Conservation (phyloP, 2,113 vertebrate species). For the Strix uralensis region DNA sequence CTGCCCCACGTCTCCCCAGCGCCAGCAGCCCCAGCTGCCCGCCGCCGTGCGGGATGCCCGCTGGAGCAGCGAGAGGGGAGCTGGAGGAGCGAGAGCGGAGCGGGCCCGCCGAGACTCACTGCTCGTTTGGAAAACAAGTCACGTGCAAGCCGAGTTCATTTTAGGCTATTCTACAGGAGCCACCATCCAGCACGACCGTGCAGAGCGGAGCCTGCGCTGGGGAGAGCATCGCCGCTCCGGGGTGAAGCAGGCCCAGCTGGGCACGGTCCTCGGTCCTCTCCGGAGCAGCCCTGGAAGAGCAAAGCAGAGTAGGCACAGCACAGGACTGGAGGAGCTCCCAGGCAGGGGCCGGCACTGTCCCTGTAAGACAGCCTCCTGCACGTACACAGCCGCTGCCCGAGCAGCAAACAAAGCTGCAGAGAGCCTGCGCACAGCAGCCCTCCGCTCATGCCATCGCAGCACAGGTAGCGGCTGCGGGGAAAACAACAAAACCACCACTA, state of each 20-base stretch:
- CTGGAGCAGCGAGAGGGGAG: neutral
- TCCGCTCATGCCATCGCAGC: slow-evolving; percentile 17
- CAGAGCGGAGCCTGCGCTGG: neutral
- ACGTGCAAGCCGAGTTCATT: slow-evolving; percentile 48
- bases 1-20: neutral
- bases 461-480: slow-evolving; percentile 46
- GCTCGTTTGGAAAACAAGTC: slow-evolving; percentile 49
- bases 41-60: neutral
- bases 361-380: slow-evolving; percentile 54
- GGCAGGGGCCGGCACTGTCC: slow-evolving; percentile 39
- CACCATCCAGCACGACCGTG: neutral
- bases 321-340: neutral
- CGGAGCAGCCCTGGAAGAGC: neutral
- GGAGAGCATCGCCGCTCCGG: neutral
- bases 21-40: neutral
- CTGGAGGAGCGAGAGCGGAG: neutral
- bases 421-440: slow-evolving; percentile 58
- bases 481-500: neutral
- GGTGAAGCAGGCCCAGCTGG: neutral
- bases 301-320: neutral
- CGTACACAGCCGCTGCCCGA: slow-evolving; percentile 60
- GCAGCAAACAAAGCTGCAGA: slow-evolving; percentile 61
- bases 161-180: slow-evolving; percentile 52
- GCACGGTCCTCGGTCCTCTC: neutral
- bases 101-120: neutral